phyloP scores from a whole-genome alignment of 2,888 invertebrate species.

The Phyllotreta striolata region DNA sequence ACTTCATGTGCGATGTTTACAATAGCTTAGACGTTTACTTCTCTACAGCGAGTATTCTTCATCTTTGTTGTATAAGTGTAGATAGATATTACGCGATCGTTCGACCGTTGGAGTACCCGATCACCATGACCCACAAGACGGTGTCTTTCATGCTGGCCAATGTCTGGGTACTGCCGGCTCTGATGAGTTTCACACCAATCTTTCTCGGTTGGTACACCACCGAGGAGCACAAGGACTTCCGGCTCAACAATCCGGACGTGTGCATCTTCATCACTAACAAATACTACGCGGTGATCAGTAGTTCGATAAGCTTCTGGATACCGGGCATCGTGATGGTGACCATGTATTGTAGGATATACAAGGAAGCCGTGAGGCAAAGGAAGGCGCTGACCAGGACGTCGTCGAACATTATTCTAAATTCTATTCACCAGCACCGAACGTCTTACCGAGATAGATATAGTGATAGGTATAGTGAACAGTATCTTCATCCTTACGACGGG shows the following conservation, averaged over 20 bases:
- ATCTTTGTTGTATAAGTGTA: conserved; percentile 93
- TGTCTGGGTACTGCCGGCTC: conserved; percentile 91
- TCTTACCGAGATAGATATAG: conserved; percentile 65
- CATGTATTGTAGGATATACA: conserved; percentile 86
- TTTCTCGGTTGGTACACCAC: conserved; percentile 87
- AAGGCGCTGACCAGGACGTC: conserved; percentile 86
- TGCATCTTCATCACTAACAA: conserved; percentile 88
- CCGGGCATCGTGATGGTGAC: conserved; percentile 91
- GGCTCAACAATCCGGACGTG: conserved; percentile 72
- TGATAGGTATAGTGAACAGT: conserved; percentile 62
- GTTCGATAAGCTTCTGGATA: conserved; percentile 92
- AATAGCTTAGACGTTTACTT: conserved; percentile 95
- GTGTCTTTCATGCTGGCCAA: conserved; percentile 84
- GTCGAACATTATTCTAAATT: conserved; percentile 84
- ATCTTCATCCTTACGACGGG: conserved; percentile 69
- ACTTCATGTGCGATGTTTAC: conserved; percentile 92
- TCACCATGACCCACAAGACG: conserved; percentile 87
- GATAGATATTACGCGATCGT: conserved; percentile 89
- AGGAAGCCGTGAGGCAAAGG: conserved; percentile 83
- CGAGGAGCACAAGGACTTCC: conserved; percentile 65
- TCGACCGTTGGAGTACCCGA: conserved; percentile 89
- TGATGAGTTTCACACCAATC: conserved; percentile 94
- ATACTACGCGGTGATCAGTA: conserved; percentile 87
- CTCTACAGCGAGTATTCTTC: conserved; percentile 89
- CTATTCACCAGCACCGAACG: conserved; percentile 82